Evolutionary conservation across 1,140 invertebrate genomes (phyloP).

Genomic region (Drosophila subobscura): DNA sequence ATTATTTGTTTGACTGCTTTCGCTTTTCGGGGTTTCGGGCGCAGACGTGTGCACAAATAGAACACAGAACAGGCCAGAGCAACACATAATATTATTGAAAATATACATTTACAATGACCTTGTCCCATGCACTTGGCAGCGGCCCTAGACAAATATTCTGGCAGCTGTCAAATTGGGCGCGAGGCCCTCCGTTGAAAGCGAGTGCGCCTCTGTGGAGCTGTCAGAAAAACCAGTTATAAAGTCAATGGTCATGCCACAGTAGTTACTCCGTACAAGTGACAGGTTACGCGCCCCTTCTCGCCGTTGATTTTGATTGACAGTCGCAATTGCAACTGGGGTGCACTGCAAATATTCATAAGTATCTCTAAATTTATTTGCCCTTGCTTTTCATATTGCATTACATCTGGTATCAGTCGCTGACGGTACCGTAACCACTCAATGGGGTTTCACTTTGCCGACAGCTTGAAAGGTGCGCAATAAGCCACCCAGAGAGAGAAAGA

Average conservation of each 20-base stretch:
- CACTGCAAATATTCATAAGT: slow-evolving; percentile 33
- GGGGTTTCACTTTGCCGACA: slow-evolving; percentile 64
- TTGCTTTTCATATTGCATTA: slow-evolving; percentile 41
- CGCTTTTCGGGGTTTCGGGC: slow-evolving; percentile 39
- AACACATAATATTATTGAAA: slow-evolving; percentile 28
- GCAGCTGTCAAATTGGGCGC: slow-evolving; percentile 38
- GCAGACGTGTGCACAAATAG: slow-evolving; percentile 40
- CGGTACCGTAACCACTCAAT: slow-evolving; percentile 17
- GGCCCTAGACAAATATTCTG: slow-evolving; percentile 38
- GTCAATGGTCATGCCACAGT: slow-evolving; percentile 77
- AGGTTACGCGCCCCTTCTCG: slow-evolving; percentile 2
- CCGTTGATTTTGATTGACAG: slow-evolving; percentile 46
- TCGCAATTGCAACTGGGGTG: slow-evolving; percentile 18
- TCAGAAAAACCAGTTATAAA: slow-evolving; percentile 75
- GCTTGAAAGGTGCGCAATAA: slow-evolving; percentile 73
- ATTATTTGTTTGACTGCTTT: slow-evolving; percentile 63
- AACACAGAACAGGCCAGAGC: slow-evolving; percentile 13
- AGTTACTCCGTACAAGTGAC: slow-evolving; percentile 48
- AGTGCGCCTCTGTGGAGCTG: slow-evolving; percentile 55
- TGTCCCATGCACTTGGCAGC: slow-evolving; percentile 63
- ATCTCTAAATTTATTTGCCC: slow-evolving; percentile 35
- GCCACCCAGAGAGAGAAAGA: background rate
- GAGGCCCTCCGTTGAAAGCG: slow-evolving; percentile 8
- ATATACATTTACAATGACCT: slow-evolving; percentile 72
- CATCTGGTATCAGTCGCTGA: slow-evolving; percentile 23